A percentile compares a stretch with the other conserved stretches of the same genome.
Conservation (phyloP, 2,113 vertebrate genomes). For the Cichladusa arquata region DNA sequence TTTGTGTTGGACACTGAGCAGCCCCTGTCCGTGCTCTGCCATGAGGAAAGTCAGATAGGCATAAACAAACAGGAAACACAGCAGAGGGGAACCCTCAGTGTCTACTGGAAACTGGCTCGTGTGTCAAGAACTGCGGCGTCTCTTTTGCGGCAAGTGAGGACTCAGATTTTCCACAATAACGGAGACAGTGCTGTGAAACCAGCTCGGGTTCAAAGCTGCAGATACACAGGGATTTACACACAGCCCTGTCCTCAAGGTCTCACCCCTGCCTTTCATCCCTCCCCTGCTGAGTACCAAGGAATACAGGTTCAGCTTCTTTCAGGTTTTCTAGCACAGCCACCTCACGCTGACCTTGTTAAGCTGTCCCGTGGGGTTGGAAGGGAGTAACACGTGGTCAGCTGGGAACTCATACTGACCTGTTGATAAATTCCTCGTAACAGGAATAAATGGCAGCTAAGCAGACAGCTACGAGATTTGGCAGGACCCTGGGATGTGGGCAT, state of each 20-base stretch:
- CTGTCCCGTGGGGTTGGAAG: not conserved
- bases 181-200: not conserved
- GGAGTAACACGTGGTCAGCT: not conserved
- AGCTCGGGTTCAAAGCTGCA: not conserved
- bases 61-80: slow-evolving; percentile 25
- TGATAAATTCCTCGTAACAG: slow-evolving; percentile 99
- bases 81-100: slow-evolving; percentile 16
- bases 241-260: not conserved
- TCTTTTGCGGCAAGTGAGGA: not conserved
- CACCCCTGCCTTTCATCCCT: not conserved
- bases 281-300: not conserved
- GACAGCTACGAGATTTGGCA: slow-evolving; percentile 97
- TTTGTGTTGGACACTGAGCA: slow-evolving; percentile 31
- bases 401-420: slow-evolving; percentile 85
- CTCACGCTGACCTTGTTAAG: not conserved
- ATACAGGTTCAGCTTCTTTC: not conserved
- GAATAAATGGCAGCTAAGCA: slow-evolving; percentile 99
- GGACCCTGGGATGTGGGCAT: slow-evolving; percentile 96
- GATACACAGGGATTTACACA: not conserved
- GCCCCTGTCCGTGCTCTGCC: not conserved
- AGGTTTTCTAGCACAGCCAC: not conserved
- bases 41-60: slow-evolving; percentile 20
- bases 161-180: not conserved
- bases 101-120: not conserved
- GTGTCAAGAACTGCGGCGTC: not conserved